Evolutionary conservation across 2,797 vertebrate genomes (phyloP).

Genomic region (Geotrypetes seraphini): DNA sequence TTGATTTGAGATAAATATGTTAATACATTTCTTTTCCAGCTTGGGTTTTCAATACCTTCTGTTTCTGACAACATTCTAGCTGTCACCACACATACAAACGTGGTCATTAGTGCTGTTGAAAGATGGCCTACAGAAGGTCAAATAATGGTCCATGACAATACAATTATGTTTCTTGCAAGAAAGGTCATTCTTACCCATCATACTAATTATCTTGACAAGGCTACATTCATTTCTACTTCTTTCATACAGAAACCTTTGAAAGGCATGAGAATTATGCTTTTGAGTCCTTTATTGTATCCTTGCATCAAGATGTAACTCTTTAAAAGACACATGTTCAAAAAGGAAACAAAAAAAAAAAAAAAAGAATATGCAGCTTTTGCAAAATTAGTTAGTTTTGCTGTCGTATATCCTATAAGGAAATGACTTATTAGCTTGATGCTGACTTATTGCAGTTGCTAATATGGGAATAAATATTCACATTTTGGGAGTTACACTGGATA

Average conservation of each 20-base stretch:
- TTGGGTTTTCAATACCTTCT: slow-evolving; percentile 5
- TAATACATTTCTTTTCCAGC: neutral
- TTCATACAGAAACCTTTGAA: slow-evolving; percentile 1
- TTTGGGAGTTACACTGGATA: no score
- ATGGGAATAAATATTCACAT: no score
- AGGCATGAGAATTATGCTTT: neutral
- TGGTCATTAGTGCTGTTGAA: slow-evolving; percentile 26
- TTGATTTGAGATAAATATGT: neutral
- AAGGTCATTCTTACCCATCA: slow-evolving; percentile 39
- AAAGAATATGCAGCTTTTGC: no score
- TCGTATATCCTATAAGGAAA: no score
- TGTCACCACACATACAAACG: slow-evolving; percentile 1
- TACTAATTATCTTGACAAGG: slow-evolving; percentile 29
- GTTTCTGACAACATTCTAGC: slow-evolving; percentile 6
- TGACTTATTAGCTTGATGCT: no score
- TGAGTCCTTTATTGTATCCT: no score
- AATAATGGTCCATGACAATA: slow-evolving; percentile 31
- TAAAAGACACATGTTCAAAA: no score
- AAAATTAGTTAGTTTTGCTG: no score
- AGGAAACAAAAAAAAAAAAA: no score
- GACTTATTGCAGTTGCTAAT: no score
- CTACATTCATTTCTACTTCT: slow-evolving; percentile 5
- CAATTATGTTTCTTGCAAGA: slow-evolving; percentile 33
- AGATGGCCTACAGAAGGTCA: slow-evolving; percentile 33
- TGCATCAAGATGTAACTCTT: no score